Conservation (phyloP, 35 echinoderm and acorn worm genomes). For the Lytechinus pictus region DNA sequence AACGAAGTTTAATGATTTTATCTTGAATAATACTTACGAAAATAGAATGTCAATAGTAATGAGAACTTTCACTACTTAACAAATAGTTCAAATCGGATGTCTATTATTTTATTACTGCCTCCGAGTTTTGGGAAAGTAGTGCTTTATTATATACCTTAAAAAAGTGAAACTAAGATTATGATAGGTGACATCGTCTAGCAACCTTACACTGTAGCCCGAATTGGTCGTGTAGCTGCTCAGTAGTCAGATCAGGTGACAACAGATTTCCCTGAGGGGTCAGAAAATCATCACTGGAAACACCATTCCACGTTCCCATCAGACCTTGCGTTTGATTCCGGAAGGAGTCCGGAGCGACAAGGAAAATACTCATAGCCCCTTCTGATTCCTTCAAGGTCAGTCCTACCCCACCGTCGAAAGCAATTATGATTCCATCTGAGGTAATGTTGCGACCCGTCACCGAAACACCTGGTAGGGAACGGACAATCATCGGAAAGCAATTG, state of each 20-base stretch:
- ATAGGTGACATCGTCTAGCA: no score
- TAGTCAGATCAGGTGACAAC: neutral
- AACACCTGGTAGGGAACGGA: neutral
- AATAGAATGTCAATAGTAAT: no score
- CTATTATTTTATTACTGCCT: no score
- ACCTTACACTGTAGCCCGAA: constrained; percentile 51
- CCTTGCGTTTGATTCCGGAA: constrained; percentile 36
- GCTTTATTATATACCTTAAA: no score
- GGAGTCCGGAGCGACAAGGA: constrained; percentile 25
- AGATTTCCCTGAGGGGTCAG: constrained; percentile 25
- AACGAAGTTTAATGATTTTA: no score
- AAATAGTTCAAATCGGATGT: no score
- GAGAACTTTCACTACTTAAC: no score
- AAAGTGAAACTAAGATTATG: no score
- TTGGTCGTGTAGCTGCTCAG: constrained; percentile 14
- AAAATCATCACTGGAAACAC: constrained; percentile 37
- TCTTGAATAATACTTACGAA: no score
- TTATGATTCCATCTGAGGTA: neutral
- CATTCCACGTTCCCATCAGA: constrained; percentile 64
- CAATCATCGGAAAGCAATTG: no score
- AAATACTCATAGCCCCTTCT: constrained; percentile 15
- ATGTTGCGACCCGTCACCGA: constrained; percentile 29
- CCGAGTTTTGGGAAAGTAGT: no score
- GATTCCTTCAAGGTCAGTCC: neutral
- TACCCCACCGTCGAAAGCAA: constrained; percentile 33